Conservation (phyloP, 2,113 vertebrate species). For the Pygoscelis antarcticus region DNA sequence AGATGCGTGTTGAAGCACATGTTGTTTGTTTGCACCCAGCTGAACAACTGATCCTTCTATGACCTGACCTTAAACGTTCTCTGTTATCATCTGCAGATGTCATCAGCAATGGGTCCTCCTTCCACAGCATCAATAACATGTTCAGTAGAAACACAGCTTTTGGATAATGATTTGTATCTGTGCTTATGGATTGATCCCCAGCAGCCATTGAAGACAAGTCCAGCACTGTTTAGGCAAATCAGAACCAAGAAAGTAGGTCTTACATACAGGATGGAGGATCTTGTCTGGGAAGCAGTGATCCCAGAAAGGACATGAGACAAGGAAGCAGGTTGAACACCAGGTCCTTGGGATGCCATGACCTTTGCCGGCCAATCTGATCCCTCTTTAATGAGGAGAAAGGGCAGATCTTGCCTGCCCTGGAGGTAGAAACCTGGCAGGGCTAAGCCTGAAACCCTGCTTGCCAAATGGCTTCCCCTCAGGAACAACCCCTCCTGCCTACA, state of each 20-base stretch:
- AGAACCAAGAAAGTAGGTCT: not conserved
- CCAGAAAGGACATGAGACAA: not conserved
- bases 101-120: not conserved
- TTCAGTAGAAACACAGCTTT: not conserved
- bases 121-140: rapidly evolving
- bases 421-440: not conserved
- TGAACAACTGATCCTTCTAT: not conserved
- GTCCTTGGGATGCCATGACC: not conserved
- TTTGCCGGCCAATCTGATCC: not conserved
- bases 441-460: not conserved
- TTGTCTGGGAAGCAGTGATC: not conserved
- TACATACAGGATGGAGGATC: not conserved
- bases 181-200: not conserved
- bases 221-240: not conserved
- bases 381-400: not conserved
- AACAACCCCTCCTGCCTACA: not conserved
- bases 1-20: not conserved
- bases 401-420: not conserved
- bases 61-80: not conserved
- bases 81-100: not conserved
- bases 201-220: not conserved
- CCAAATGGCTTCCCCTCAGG: not conserved
- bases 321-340: not conserved
- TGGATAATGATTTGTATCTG: not conserved
- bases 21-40: not conserved